phyloP scores from a whole-genome alignment of 2,113 vertebrate genomes.

The Aptenodytes forsteri region DNA sequence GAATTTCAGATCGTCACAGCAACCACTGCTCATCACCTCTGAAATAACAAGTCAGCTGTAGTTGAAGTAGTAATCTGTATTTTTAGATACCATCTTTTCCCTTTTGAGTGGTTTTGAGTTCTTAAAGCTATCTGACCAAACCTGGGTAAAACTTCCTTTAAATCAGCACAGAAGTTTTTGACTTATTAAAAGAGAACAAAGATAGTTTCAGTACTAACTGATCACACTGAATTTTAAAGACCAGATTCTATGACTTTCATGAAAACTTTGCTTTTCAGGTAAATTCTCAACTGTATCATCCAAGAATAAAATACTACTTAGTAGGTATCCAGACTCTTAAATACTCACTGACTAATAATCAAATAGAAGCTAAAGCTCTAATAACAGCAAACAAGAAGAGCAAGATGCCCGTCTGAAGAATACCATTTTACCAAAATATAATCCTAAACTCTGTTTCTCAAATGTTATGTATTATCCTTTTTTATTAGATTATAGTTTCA shows the following conservation, averaged over 20 bases:
- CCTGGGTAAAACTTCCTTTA: neutral
- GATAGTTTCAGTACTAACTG: neutral
- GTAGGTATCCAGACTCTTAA: neutral
- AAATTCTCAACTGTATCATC: neutral
- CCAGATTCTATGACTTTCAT: neutral
- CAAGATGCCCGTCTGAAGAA: neutral
- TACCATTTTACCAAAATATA: neutral
- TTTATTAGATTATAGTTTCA: neutral
- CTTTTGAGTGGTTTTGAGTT: neutral
- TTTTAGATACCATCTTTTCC: neutral
- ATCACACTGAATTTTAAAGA: neutral
- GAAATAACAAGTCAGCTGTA: neutral
- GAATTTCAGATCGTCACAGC: neutral
- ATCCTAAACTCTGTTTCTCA: neutral
- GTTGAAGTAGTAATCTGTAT: neutral
- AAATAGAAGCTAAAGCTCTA: neutral
- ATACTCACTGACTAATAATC: neutral
- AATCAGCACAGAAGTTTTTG: neutral
- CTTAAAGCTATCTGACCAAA: neutral
- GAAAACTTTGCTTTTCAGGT: neutral
- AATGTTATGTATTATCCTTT: neutral
- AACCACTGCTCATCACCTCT: neutral
- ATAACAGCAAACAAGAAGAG: neutral
- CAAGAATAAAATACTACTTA: neutral
- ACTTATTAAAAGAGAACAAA: neutral